Base-by-base conservation (phyloP, 2,113 vertebrate genomes). In the Caranx melampygus region DNA sequence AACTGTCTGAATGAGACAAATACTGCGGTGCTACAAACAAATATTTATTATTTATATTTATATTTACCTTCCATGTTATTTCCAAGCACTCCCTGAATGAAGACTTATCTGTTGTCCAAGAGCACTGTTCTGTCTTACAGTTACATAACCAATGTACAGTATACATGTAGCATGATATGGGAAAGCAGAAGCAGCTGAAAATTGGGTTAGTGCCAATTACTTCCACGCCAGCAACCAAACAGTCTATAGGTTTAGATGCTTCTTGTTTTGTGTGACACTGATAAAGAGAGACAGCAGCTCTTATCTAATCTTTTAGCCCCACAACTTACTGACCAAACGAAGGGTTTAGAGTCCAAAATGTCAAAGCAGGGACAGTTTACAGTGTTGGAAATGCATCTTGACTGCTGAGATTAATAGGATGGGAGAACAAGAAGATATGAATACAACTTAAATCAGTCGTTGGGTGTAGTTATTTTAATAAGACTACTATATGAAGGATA, bases 151-250 rank as follows among this genome's bases (percentile, higher is more conserved):
- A 31, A 62, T 6, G 54, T 47, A 76, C 63, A 73, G 44, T 63
- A 64, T 55, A 26, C 26, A 66, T 69, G 52, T 86, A 79, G 72
- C 70, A 51, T 74, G 64, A 85, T 75, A 60, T 0, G 12, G 72
- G 37, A 54, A 31, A 45, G 54, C 16, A 67, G 70, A 77, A 69
- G 80, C 64, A 82, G 65, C 75, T 81, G 57, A 83, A 87, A 88
- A 83, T 83, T 82, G 63, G 81, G 87, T 82, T 88, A 83, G 54
- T 0, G 37, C 69, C 86, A 85, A 84, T 90, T 88, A 79, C 72
- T 85, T 84, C 75, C 68, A 79, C 63, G 83, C 73, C 90, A 75
- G 79, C 73, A 87, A 77, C 72, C 75, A 70, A 81, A 70, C 58
- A 78, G 83, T 85, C 81, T 87, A 80, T 80, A 89, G 6, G 44